Evolutionary conservation across 2,113 vertebrate genomes (phyloP), one percentile per base, ranked within the genome.

Genomic region (Xiphorhynchus elegans): DNA sequence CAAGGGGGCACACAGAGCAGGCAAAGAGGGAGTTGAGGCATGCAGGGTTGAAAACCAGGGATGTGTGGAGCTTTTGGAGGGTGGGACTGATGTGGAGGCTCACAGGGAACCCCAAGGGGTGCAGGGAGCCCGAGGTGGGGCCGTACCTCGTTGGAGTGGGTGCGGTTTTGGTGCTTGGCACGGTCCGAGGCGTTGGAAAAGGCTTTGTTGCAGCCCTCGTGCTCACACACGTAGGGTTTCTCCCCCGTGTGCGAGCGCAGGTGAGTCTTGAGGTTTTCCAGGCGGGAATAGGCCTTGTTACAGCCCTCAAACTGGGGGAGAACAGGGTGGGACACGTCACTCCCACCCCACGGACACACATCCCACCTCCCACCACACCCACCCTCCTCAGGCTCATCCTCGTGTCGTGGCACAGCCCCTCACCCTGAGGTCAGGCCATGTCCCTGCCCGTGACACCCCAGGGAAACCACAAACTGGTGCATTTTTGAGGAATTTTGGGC

Each of bases 181-280:
- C 99, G 98, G 97, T 99, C 99, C 0, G 99, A 99, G 59, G 99
- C 99, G 1, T 99, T 99, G 96, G 99, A 99, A 91, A 99, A 99
- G 88, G 99, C 99, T 69, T 99, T 99, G 94, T 99, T 99, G 97
- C 99, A 99, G 53, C 99, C 99, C 96, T 99, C 99, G 5, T 99
- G 99, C 83, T 99, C 99, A 33, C 99, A 99, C 90, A 99, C 99
- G 5, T 99, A 99, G 1, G 99, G 99, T 58, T 99, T 99, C 95
- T 99, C 99, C 0, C 99, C 99, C 3, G 99, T 99, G 97, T 99
- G 99, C 0, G 99, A 99, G 76, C 99, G 98, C 94, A 99, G 97
- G 82, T 99, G 99, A 0, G 99, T 99, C 98, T 99, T 99, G 96
- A 99, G 98, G 97, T 99, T 99, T 97, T 99, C 99, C 73, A 99